A percentile compares a stretch with the other conserved stretches of the same genome.
Evolutionary conservation across 2,113 vertebrate species (phyloP).

Genomic region (Catharus minimus): DNA sequence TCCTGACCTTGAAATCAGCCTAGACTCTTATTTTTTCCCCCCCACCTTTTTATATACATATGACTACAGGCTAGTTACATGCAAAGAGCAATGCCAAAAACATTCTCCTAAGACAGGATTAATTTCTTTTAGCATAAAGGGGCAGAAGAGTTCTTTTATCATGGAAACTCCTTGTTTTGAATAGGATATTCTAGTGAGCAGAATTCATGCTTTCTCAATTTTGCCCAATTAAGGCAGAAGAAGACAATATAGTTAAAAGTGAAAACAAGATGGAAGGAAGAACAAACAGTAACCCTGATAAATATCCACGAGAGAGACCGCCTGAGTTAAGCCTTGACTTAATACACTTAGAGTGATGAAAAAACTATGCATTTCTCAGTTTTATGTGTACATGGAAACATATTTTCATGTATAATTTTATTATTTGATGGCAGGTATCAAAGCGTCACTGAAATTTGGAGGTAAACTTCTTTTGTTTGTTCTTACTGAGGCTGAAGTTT

Average conservation of each 20-base stretch:
- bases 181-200: neutral
- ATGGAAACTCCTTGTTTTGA: neutral
- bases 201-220: neutral
- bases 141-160: neutral
- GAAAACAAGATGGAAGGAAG: neutral
- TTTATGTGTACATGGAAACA: neutral
- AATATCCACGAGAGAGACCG: neutral
- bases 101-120: neutral
- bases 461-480: neutral
- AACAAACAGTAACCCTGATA: neutral
- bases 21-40: neutral
- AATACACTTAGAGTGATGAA: neutral
- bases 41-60: rapidly evolving
- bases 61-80: neutral
- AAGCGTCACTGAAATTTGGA: neutral
- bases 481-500: neutral
- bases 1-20: neutral
- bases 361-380: neutral
- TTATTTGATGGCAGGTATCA: neutral
- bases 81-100: neutral
- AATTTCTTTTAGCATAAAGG: neutral
- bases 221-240: neutral
- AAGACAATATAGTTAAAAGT: neutral
- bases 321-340: neutral
- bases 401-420: neutral